Evolutionary conservation across 2,113 vertebrate genomes (phyloP).

Genomic region (Cercopithecus mona): DNA sequence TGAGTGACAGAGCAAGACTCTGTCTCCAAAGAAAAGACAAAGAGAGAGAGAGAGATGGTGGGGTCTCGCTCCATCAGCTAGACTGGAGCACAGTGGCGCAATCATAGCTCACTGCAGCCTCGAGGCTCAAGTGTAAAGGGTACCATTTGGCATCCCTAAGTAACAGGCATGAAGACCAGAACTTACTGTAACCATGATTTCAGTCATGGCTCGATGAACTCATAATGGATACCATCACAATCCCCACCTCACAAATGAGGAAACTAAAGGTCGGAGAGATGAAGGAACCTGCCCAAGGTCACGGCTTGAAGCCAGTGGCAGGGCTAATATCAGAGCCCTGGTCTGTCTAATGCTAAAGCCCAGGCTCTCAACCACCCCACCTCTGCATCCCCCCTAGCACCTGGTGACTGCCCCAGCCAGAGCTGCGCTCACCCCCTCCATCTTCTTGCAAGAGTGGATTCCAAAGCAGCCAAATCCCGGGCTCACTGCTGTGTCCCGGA

Average conservation of each 20-base stretch:
- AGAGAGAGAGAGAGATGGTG: no score
- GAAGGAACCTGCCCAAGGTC: background rate
- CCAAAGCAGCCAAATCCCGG: background rate
- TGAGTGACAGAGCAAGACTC: no score
- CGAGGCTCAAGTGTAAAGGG: background rate
- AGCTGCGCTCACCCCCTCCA: accelerated
- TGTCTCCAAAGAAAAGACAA: no score
- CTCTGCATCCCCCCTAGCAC: accelerated
- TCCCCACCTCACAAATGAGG: background rate
- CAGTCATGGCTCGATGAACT: background rate
- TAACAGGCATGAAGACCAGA: background rate
- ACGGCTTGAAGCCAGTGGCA: background rate
- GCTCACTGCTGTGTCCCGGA: background rate
- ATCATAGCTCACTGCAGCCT: no score
- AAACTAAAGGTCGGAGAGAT: background rate
- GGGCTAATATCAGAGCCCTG: background rate
- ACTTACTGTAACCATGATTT: background rate
- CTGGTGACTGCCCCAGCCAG: background rate
- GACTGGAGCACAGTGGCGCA: no score
- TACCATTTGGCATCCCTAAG: background rate
- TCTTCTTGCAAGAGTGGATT: background rate
- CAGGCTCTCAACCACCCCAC: background rate
- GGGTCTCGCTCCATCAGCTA: no score
- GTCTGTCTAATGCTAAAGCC: background rate
- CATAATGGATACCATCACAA: accelerated